Evolutionary conservation across 2,113 vertebrate species (phyloP).

Genomic region (Motacilla alba): DNA sequence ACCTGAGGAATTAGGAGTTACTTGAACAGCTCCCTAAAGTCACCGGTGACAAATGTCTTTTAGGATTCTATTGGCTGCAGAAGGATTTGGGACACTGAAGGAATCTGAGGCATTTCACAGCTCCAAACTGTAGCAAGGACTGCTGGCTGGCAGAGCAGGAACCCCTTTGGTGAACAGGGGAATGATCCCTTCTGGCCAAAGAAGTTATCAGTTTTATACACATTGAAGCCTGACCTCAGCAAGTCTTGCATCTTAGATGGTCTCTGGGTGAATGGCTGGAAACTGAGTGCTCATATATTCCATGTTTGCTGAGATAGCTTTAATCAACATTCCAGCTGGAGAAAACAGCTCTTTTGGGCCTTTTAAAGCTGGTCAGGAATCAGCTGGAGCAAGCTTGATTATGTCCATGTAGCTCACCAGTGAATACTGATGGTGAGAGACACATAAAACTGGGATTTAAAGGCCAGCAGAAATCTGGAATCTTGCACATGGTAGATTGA

Average conservation of each 20-base stretch:
- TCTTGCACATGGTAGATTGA: not conserved
- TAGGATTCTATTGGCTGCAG: not conserved
- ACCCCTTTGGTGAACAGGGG: not conserved
- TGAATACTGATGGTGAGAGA: not conserved
- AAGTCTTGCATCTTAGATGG: not conserved
- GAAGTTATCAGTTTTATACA: not conserved
- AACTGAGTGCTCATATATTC: not conserved
- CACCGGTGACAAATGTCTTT: accelerated
- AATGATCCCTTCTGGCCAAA: not conserved
- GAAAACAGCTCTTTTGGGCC: not conserved
- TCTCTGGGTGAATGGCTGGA: not conserved
- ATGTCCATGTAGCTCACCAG: not conserved
- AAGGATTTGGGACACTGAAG: not conserved
- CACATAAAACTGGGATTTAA: not conserved
- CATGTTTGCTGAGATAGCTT: not conserved
- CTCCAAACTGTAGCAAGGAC: not conserved
- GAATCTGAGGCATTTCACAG: not conserved
- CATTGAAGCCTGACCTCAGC: not conserved
- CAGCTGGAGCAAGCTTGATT: not conserved
- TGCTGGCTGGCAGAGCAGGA: not conserved
- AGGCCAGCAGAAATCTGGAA: not conserved
- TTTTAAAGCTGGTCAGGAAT: slow-evolving; percentile 4
- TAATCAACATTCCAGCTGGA: not conserved
- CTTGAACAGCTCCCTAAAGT: not conserved
- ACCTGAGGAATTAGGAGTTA: not conserved